phyloP scores from a whole-genome alignment of 1,140 invertebrate species.

The Caenorhabditis latens region DNA sequence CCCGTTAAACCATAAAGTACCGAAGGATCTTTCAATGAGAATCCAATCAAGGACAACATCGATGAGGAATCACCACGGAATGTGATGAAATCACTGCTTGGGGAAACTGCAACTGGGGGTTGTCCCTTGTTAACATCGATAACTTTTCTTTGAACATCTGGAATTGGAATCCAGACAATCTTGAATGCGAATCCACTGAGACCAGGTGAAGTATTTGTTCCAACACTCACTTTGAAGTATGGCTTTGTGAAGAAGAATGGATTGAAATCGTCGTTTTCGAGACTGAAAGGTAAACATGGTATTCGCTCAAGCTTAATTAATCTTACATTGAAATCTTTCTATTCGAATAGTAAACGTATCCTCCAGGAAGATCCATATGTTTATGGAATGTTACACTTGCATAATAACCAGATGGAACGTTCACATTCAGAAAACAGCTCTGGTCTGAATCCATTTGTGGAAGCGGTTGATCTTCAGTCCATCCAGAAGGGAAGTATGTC shows the following conservation, averaged over 20 bases:
- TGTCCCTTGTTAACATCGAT: background rate
- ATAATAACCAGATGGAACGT: background rate
- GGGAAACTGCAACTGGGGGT: background rate
- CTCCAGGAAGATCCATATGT: background rate
- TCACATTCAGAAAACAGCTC: background rate
- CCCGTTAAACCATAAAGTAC: too few species aligned
- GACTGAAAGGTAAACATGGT: background rate
- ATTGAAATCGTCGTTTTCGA: background rate
- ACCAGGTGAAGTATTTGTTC: background rate
- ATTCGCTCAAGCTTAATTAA: background rate
- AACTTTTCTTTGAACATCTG: background rate
- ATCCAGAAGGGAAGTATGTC: background rate
- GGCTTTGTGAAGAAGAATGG: background rate
- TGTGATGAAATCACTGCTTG: background rate
- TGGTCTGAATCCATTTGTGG: background rate
- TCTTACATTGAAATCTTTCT: background rate
- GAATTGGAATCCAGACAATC: background rate
- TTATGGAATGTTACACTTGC: background rate
- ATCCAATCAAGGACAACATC: background rate
- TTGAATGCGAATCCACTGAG: background rate
- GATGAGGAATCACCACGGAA: background rate
- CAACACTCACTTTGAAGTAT: background rate
- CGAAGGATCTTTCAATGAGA: slow-evolving; percentile 1
- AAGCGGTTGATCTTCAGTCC: background rate
- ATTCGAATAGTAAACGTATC: background rate